Evolutionary conservation across 2,113 vertebrate species (phyloP).

Genomic region (Petrocephalus zakoni): DNA sequence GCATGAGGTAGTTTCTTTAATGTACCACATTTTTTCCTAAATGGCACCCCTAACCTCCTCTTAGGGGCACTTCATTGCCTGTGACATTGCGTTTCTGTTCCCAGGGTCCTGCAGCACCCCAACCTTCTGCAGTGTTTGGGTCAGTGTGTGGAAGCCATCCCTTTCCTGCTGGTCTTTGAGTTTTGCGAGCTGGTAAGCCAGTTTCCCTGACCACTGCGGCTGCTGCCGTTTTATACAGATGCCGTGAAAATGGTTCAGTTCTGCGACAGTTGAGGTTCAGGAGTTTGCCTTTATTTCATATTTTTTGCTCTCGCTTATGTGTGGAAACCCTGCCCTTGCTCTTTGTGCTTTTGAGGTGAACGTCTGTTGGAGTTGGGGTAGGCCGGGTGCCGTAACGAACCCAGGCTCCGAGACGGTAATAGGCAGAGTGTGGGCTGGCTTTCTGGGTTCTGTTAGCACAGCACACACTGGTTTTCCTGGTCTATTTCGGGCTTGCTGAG

Average conservation of each 20-base stretch:
- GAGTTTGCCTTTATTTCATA: not conserved
- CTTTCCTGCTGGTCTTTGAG: slow-evolving; percentile 90
- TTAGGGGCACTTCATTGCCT: not conserved
- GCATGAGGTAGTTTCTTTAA: too few relatives aligned
- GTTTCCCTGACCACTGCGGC: too few relatives aligned
- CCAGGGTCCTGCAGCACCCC: slow-evolving; percentile 77
- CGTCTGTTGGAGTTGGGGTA: not conserved
- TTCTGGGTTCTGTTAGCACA: not conserved
- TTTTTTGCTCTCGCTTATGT: not conserved
- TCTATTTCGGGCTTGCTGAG: slow-evolving; percentile 33
- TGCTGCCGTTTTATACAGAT: not conserved
- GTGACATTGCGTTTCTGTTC: slow-evolving; percentile 14
- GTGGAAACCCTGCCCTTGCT: not conserved
- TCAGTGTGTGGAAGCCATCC: slow-evolving; percentile 88
- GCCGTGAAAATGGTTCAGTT: not conserved
- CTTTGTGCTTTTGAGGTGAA: not conserved
- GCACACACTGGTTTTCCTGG: not conserved
- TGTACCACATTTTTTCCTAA: too few relatives aligned
- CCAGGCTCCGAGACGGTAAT: not conserved
- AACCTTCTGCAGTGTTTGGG: slow-evolving; percentile 90
- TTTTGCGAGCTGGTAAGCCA: slow-evolving; percentile 91
- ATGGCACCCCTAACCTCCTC: too few relatives aligned
- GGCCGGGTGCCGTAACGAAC: not conserved
- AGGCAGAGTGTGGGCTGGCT: not conserved
- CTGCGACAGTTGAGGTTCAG: not conserved